Evolutionary conservation across 2,113 vertebrate species (phyloP), one percentile per base, ranked within the genome.

Genomic region (Steatornis caripensis): DNA sequence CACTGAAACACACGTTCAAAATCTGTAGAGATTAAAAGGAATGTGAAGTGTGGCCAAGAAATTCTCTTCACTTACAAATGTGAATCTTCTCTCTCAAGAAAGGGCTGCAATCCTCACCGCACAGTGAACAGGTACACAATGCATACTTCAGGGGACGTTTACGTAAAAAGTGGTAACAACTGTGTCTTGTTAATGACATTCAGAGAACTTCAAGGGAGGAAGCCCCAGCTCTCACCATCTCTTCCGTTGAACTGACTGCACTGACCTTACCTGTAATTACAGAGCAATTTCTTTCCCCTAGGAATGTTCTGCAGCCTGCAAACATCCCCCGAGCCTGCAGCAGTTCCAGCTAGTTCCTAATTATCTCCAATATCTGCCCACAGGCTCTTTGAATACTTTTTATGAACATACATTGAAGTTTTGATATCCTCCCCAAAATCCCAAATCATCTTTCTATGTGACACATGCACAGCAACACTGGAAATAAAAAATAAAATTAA

Each of bases 241-340:
- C 78, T 95, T 68, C 79, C 79, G 89, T 2, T 36, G 69, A 96
- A 87, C 70, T 53, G 57, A 95, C 91, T 96, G 84, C 34, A 2
- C 75, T 87, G 82, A 93, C 94, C 89, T 95, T 87, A 70, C 57
- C 80, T 96, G 88, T 97, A 96, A 97, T 97, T 97, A 97, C 77
- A 96, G 93, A 75, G 57, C 81, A 62, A 86, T 48, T 90, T 80
- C 57, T 79, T 96, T 93, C 95, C 91, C 90, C 0, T 14, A 76
- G 75, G 95, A 95, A 90, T 8, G 7, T 91, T 95, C 87, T 76
- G 92, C 86, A 96, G 90, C 86, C 95, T 94, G 90, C 69, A 95
- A 96, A 93, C 85, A 96, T 77, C 93, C 87, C 95, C 57, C 0
- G 69, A 96, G 94, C 81, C 88, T 89, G 53, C 90, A 77, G 94